These are phyloP conservation scores for Girardinichthys multiradiatus DNA, from an alignment of 2,113 vertebrate species.

Conservation along the genomic window DNA sequence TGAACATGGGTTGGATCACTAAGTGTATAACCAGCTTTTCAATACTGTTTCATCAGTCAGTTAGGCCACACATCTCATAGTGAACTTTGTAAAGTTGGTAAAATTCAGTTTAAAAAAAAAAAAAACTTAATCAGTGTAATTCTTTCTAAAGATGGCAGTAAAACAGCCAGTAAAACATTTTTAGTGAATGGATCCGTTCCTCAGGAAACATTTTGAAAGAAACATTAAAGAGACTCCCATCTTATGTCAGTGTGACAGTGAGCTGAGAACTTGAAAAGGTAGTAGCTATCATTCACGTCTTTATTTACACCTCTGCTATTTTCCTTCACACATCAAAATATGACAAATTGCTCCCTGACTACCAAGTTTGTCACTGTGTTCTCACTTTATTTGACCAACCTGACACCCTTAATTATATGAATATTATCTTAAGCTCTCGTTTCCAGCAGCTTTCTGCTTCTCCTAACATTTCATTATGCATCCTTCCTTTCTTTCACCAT, in stretches of 20 bases:
- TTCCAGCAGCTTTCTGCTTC: constrained; percentile 3
- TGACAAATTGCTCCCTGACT: neutral
- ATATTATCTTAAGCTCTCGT: constrained; percentile 5
- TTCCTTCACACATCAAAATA: neutral
- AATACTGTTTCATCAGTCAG: neutral
- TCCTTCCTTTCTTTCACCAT: constrained; percentile 9
- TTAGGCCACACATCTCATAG: neutral
- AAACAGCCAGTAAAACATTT: neutral
- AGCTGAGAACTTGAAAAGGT: neutral
- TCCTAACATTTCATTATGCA: constrained; percentile 29
- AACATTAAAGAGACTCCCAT: neutral
- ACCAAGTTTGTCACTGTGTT: neutral
- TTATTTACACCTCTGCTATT: neutral
- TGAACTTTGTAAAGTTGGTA: neutral
- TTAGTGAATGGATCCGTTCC: neutral
- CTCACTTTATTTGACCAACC: neutral
- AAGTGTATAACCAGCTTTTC: too few relatives aligned
- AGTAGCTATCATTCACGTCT: neutral
- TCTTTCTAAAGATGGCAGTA: neutral
- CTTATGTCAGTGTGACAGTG: neutral
- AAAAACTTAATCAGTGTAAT: neutral
- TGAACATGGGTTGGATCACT: too few relatives aligned
- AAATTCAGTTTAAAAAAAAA: neutral
- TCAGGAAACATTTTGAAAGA: constrained; percentile 3
- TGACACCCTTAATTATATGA: neutral